Evolutionary conservation across 2,888 invertebrate genomes (phyloP), one percentile per base, ranked within the genome.

Genomic region (Zygaena filipendulae): DNA sequence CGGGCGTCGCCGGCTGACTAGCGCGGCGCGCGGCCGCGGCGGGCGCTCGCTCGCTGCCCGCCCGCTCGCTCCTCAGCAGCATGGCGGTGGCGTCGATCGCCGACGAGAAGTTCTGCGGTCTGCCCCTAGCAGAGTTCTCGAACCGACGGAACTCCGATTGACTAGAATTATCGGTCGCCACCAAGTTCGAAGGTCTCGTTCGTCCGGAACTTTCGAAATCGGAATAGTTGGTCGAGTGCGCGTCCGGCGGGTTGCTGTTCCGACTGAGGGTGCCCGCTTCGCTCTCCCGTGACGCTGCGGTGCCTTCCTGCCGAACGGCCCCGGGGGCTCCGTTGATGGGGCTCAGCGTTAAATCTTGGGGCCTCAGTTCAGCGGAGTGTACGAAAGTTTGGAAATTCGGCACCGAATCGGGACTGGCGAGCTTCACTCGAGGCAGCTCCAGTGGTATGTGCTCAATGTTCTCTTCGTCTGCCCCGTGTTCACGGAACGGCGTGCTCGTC

Each of bases 401-500:
- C n/a, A 59, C 28, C 10, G 42, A 38, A 12, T 55, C 56, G 0
- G 50, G 36, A 23, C 36, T 52, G 9, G 49, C 54, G 0, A 30
- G 30, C 23, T 29, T 40, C 2, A 30, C 30, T 27, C 48, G 39
- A 2, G 63, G 63, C 12, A 74, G 33, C 8, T 36, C 39, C 42
- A 66, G 50, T 0, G 62, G 54, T 23, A 67, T 56, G 2, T 41
- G 27, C 32, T 60, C 57, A 1, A 39, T 39, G 14, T 45, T 39
- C 2, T 57, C 52, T 2, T 32, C 35, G 11, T 50, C 45, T 1
- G 38, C 38, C 0, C 33, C 28, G 1, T 39, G 25, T 8, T 53
- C 58, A 0, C 43, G 38, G 3, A 74, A 27, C 3, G 77, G 77
- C 8, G 77, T 77, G 43, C 77, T 79, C 1, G 74, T 72, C n/a